phyloP scores from a whole-genome alignment of 2,797 vertebrate species.

The Anas bernieri region DNA sequence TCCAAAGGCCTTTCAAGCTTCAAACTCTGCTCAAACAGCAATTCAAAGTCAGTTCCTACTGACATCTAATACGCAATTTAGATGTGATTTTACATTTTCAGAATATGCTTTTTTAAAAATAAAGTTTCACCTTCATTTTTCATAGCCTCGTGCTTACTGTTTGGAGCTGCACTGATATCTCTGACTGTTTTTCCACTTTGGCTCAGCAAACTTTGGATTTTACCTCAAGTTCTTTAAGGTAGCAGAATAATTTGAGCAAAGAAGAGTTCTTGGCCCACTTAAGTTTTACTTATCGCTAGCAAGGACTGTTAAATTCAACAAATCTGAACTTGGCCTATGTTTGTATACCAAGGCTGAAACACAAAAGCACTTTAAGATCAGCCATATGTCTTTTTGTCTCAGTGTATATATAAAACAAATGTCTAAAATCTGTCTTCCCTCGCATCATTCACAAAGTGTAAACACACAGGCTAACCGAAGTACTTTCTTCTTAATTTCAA shows the following conservation, averaged over 20 bases:
- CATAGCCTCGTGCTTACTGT: neutral
- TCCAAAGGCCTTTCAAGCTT: neutral
- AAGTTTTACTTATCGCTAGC: neutral
- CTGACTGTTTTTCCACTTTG: neutral
- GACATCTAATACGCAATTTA: neutral
- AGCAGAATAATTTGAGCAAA: neutral
- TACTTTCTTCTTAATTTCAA: neutral
- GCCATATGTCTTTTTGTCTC: neutral
- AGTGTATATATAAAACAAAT: neutral
- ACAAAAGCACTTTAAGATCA: neutral
- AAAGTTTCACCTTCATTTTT: neutral
- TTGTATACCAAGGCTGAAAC: neutral
- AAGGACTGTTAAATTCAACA: neutral
- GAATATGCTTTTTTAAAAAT: neutral
- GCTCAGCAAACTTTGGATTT: neutral
- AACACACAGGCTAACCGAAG: neutral
- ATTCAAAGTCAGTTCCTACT: neutral
- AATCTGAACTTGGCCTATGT: neutral
- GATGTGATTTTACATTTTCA: neutral
- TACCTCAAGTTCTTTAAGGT: neutral
- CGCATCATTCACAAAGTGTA: neutral
- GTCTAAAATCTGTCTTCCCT: neutral
- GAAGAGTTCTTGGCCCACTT: neutral
- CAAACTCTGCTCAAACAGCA: rapidly evolving
- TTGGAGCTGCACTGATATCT: neutral